A percentile compares a stretch with the other conserved stretches of the same genome.
phyloP scores from a whole-genome alignment of 2,888 invertebrate genomes.

The Perithous albicinctus region DNA sequence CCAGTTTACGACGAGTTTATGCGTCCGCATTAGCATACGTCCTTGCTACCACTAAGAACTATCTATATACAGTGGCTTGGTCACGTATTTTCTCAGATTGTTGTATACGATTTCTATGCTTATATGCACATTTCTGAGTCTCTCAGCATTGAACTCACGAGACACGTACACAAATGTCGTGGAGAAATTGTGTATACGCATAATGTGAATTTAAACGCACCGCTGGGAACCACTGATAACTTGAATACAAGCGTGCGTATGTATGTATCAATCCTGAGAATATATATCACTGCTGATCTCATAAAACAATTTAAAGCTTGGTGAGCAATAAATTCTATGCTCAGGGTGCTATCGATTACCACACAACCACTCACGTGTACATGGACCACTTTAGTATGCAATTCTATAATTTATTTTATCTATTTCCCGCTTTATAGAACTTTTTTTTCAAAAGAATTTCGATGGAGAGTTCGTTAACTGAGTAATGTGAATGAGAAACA shows the following conservation, averaged over 20 bases:
- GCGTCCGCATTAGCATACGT: constrained; percentile 71
- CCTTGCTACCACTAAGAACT: constrained; percentile 68
- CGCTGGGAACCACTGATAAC: constrained; percentile 38
- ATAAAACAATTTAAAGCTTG: constrained; percentile 51
- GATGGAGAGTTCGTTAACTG: too few relatives aligned
- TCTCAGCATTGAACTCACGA: neutral
- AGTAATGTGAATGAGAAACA: too few relatives aligned
- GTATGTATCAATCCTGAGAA: neutral
- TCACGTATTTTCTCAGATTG: constrained; percentile 25
- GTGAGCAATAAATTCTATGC: constrained; percentile 43
- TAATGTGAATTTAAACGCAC: constrained; percentile 34
- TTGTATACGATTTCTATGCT: neutral
- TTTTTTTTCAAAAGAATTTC: too few relatives aligned
- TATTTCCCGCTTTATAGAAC: neutral
- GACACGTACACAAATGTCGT: neutral
- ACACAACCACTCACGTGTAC: neutral
- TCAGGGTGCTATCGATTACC: constrained; percentile 12
- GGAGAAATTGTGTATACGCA: neutral
- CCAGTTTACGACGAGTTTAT: constrained; percentile 70
- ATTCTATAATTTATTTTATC: constrained; percentile 25
- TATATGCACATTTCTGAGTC: constrained; percentile 10
- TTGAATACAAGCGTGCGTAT: neutral
- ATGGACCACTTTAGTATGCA: neutral
- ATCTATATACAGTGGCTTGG: constrained; percentile 37
- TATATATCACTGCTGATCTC: constrained; percentile 32